Percentiles rank a stretch among this genome's conserved stretches.
phyloP scores from a whole-genome alignment of 1,140 invertebrate genomes.

The Plectus sambesii region DNA sequence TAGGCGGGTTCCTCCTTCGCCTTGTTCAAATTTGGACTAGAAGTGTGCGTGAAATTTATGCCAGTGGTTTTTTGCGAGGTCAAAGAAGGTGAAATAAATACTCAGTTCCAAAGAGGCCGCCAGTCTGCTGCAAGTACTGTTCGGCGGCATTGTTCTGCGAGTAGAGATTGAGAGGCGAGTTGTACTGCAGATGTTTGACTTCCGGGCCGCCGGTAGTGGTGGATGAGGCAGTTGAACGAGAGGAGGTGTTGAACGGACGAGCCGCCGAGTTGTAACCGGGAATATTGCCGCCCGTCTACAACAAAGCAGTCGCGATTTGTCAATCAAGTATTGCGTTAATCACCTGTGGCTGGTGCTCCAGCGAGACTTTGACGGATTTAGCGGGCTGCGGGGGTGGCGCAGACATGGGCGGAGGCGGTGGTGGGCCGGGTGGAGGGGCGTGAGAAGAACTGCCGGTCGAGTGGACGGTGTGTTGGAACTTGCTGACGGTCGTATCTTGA shows the following conservation, averaged over 20 bases:
- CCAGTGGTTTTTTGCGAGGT: no score
- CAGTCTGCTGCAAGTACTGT: constrained; percentile 33
- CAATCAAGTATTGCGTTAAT: constrained; percentile 3
- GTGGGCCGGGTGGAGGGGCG: constrained; percentile 4
- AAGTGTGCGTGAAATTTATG: no score
- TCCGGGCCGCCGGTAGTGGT: constrained; percentile 4
- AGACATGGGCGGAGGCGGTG: not conserved
- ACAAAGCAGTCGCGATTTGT: not conserved
- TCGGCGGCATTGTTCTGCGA: constrained; percentile 35
- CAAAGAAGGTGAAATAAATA: no score
- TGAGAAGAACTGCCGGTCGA: not conserved
- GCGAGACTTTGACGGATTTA: constrained; percentile 13
- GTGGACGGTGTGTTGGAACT: constrained; percentile 10
- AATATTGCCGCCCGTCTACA: constrained; percentile 14
- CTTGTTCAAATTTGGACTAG: constrained; percentile 14
- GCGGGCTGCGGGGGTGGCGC: constrained; percentile 8
- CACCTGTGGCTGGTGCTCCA: constrained; percentile 24
- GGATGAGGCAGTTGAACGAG: constrained; percentile 13
- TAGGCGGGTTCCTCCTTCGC: constrained; percentile 21
- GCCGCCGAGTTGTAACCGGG: constrained; percentile 26
- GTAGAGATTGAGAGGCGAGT: constrained; percentile 33
- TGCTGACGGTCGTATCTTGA: constrained; percentile 20
- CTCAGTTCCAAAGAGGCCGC: constrained; percentile 15
- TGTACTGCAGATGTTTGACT: constrained; percentile 34
- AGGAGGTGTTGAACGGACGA: constrained; percentile 16